Evolutionary conservation across 2,888 invertebrate species (phyloP).

Genomic region (Clusia tigrina): DNA sequence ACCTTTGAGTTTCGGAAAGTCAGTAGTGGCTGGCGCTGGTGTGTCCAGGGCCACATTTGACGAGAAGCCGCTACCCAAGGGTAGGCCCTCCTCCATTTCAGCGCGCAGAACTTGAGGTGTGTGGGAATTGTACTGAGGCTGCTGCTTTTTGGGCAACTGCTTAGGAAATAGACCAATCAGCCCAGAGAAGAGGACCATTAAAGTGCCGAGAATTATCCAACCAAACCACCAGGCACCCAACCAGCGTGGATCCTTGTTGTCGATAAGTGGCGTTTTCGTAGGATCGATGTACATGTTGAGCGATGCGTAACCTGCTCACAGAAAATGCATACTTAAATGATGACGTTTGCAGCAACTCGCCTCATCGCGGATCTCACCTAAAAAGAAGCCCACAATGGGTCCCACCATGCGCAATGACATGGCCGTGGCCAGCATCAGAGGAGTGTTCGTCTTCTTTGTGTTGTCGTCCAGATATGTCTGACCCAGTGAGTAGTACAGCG

Average conservation of each 20-base stretch:
- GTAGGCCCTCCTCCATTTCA: constrained; percentile 51
- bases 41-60: constrained; percentile 53
- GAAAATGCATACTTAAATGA: not conserved
- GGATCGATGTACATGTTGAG: constrained; percentile 71
- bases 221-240: constrained; percentile 82
- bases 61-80: constrained; percentile 50
- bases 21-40: constrained; percentile 43
- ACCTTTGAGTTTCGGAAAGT: constrained; percentile 63
- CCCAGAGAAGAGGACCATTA: constrained; percentile 70
- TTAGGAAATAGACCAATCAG: constrained; percentile 73
- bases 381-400: constrained; percentile 70
- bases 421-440: constrained; percentile 67
- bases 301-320: constrained; percentile 57
- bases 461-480: constrained; percentile 76
- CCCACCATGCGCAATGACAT: constrained; percentile 63
- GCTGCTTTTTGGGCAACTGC: constrained; percentile 51
- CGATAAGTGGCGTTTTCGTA: constrained; percentile 69
- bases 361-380: constrained; percentile 57
- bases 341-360: not conserved
- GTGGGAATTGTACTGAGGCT: constrained; percentile 49
- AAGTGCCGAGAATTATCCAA: constrained; percentile 66
- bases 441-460: constrained; percentile 72
- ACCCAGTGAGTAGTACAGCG: constrained; percentile 72
- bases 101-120: constrained; percentile 54
- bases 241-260: constrained; percentile 73